A percentile compares a stretch with the other conserved stretches of the same genome.
These are phyloP conservation scores for Anorthoa munda DNA, from an alignment of 2,888 invertebrate genomes.

Conservation along the genomic window DNA sequence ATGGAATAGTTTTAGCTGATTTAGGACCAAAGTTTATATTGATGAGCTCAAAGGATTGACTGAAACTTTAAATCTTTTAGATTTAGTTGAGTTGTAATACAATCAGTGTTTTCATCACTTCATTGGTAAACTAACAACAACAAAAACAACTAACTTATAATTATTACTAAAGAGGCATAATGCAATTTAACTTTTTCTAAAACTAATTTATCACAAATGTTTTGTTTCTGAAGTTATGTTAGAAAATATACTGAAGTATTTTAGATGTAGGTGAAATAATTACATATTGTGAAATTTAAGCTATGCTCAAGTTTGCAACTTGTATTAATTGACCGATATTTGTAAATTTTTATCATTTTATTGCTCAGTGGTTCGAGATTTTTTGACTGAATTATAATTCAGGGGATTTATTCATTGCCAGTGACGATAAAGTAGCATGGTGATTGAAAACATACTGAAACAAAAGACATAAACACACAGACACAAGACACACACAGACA, in stretches of 20 bases:
- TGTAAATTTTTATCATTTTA: background rate
- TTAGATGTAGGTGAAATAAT: background rate
- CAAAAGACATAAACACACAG: too few relatives aligned
- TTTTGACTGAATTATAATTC: background rate
- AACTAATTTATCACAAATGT: background rate
- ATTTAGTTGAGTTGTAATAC: slow-evolving; percentile 7
- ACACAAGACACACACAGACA: too few relatives aligned
- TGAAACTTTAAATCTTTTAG: slow-evolving; percentile 16
- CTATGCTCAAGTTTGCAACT: slow-evolving; percentile 3
- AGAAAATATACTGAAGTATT: background rate
- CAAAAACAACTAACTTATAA: background rate
- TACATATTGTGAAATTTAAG: background rate
- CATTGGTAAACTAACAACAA: background rate
- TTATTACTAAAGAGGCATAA: background rate
- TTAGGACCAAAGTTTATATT: slow-evolving; percentile 38
- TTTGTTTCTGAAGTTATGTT: too few relatives aligned
- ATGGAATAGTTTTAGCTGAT: slow-evolving; percentile 10
- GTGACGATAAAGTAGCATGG: background rate
- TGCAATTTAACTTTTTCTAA: background rate
- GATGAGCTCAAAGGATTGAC: slow-evolving; percentile 18
- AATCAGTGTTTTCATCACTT: background rate
- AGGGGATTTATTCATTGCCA: background rate
- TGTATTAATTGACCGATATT: background rate
- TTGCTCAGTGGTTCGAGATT: background rate
- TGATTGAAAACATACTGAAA: background rate